Evolutionary conservation across 2,113 vertebrate genomes (phyloP).

Genomic region (Leptobrachium leishanense): DNA sequence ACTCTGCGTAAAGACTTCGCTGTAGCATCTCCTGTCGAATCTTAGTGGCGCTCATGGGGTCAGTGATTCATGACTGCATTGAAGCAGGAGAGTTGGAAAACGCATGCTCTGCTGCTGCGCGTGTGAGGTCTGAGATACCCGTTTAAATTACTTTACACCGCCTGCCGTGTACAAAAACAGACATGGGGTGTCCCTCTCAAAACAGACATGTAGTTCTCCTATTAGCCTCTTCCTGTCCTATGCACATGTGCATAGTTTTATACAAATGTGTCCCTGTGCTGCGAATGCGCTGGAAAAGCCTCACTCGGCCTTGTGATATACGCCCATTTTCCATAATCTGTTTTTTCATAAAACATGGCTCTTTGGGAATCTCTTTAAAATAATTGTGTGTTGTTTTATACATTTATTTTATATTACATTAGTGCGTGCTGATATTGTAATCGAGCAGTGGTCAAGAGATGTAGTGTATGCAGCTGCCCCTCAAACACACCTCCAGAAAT

Average conservation of each 20-base stretch:
- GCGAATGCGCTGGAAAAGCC: conserved; percentile 16
- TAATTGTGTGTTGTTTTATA: no score
- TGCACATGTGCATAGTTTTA: conserved; percentile 20
- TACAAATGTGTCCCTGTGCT: conserved; percentile 17
- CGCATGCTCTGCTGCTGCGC: background rate
- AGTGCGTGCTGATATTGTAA: no score
- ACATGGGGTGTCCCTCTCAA: conserved; percentile 17
- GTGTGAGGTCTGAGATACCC: conserved; percentile 36
- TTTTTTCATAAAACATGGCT: no score
- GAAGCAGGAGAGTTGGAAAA: background rate
- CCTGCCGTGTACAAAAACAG: conserved; percentile 39
- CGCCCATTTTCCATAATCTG: no score
- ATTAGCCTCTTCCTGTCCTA: conserved; percentile 28
- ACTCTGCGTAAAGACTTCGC: no score
- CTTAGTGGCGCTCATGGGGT: background rate
- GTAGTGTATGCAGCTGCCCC: no score
- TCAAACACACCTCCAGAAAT: no score
- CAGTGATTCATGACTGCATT: background rate
- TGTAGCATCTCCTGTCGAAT: background rate
- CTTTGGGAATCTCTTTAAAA: no score
- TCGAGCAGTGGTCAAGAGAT: no score
- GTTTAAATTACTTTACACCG: conserved; percentile 4
- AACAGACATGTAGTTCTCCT: conserved; percentile 24
- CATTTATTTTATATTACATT: no score
- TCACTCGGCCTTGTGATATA: background rate